Base-by-base conservation (phyloP, 1,140 invertebrate genomes). In the Brachionus sp. region DNA sequence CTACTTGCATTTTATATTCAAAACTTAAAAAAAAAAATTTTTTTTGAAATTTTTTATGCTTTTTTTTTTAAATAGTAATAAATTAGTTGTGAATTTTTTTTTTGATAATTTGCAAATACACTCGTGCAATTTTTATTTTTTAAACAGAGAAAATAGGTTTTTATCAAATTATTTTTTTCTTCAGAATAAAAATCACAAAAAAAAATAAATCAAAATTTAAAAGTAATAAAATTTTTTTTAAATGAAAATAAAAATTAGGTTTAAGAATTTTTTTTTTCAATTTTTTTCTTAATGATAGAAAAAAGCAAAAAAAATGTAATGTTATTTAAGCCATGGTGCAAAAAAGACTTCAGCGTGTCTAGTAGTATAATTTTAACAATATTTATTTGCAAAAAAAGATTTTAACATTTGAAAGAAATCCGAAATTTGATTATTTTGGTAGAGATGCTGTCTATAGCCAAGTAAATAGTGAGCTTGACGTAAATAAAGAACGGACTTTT, bases 1-100 rank as follows among this genome's bases (percentile, higher is more conserved):
- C 77, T 29, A 80, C 62, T 42, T 80, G 77, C 50, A 80, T 80
- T 80, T 57, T 62, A 57, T 29, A 57, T 16, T 57, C 50, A 57
- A 23, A 57, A 57, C 50, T 57, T 57, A 9, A 57, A 57, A 50
- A 50, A 57, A 57, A 57, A 57, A 57, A 29, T 77, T 53, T 44
- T 77, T 77, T 77, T 42, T 77, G 16, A 19, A 57, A 44, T 19
- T 70, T 44, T 70, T 44, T 70, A 70, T 44, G 68, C 35, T n/a
- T 44, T 44, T 70, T 70, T 70, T 37, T 70, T 42, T 70, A 70
- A 23, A 10, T 57, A 23, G 7, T 42, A 19, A 57, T 57, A 19
- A 57, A 57, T 57, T 57, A 57, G 9, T 57, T 57, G 50, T 57
- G 50, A 57, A 57, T 19, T 23, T 50, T 50, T 50, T 50, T 16